A percentile compares a stretch with the other conserved stretches of the same genome.
Conservation (phyloP, 1,140 invertebrate species). For the Cotesia vestalis region DNA sequence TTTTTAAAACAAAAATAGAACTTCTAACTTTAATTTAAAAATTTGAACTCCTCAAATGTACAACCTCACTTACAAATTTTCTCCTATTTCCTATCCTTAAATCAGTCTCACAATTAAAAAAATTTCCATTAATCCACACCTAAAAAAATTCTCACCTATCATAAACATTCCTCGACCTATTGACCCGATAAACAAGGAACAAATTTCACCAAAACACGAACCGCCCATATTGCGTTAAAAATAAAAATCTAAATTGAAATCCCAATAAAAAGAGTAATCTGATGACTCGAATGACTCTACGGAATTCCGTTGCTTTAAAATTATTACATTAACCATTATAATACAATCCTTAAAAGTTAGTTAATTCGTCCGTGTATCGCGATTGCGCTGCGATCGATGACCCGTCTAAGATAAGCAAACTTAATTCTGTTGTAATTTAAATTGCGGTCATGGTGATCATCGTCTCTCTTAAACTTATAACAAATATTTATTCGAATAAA, state of each 20-base stretch:
- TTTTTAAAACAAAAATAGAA: no score
- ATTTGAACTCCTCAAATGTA: no score
- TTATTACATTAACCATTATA: not conserved
- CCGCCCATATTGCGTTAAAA: not conserved
- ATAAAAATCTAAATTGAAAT: not conserved
- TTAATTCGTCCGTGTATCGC: not conserved
- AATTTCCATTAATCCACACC: no score
- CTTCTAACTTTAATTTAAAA: no score
- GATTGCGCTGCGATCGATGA: constrained; percentile 31
- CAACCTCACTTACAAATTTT: no score
- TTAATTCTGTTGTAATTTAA: constrained; percentile 33
- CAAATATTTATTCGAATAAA: not conserved
- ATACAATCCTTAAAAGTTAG: no score
- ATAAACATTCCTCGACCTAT: no score
- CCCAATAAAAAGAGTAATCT: not conserved
- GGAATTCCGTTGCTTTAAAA: constrained; percentile 1
- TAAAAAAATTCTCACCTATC: no score
- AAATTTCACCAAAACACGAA: no score
- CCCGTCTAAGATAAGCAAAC: constrained; percentile 22
- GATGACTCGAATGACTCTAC: constrained; percentile 25
- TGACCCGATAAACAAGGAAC: no score
- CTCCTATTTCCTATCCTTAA: no score
- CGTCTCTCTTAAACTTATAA: not conserved
- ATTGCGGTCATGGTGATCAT: constrained; percentile 36
- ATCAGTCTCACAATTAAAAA: no score